Conservation (phyloP, 2,888 invertebrate genomes). For the Parelbella ahira region DNA sequence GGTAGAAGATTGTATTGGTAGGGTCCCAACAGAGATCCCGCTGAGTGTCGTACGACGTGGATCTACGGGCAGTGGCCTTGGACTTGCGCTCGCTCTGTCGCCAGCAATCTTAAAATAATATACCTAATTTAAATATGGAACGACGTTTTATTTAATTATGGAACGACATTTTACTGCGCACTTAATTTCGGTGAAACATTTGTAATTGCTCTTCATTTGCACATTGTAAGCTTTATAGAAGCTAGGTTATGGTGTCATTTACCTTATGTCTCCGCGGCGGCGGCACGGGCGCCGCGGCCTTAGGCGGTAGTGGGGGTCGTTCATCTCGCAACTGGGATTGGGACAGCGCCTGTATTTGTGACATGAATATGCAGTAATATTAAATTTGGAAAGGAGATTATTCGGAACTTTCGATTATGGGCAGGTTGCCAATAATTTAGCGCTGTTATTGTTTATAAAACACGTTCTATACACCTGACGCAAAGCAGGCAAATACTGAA, state of each 20-base stretch:
- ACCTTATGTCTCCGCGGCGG: conserved; percentile 76
- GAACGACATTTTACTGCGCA: conserved; percentile 8
- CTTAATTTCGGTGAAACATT: background rate
- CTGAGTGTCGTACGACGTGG: conserved; percentile 53
- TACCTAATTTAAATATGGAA: background rate
- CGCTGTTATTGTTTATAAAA: conserved; percentile 31
- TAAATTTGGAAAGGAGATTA: background rate
- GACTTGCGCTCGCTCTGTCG: conserved; percentile 62
- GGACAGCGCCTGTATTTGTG: conserved; percentile 56
- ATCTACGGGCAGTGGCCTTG: conserved; percentile 45
- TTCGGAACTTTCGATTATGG: conserved; percentile 19
- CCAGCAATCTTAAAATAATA: conserved; percentile 43
- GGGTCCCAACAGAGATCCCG: conserved; percentile 30
- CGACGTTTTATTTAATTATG: conserved; percentile 1
- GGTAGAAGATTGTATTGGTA: conserved; percentile 28
- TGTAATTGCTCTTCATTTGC: too few species aligned
- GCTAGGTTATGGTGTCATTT: background rate
- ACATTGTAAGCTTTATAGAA: too few species aligned
- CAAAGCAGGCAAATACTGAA: too few species aligned
- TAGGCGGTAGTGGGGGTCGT: conserved; percentile 72
- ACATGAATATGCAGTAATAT: background rate
- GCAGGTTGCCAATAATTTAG: conserved; percentile 33
- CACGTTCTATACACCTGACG: background rate
- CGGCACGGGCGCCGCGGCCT: conserved; percentile 67
- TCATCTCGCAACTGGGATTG: conserved; percentile 60